Conservation (phyloP, 2,888 invertebrate genomes). For the Orthosia incerta region DNA sequence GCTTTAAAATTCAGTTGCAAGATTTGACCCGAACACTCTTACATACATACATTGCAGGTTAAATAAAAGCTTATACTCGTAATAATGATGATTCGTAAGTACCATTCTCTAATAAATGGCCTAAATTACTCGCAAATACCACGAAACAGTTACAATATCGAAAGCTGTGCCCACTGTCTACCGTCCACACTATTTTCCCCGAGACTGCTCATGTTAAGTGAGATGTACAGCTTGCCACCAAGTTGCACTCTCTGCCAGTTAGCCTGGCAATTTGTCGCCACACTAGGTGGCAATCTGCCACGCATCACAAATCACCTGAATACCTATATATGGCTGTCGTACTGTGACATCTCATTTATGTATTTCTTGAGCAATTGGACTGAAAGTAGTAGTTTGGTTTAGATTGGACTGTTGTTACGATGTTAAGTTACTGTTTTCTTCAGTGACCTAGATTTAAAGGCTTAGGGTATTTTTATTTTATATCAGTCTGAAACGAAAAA, state of each 20-base stretch:
- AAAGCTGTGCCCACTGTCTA: constrained; percentile 46
- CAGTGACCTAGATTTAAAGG: background rate
- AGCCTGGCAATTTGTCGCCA: constrained; percentile 68
- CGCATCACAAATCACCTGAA: constrained; percentile 61
- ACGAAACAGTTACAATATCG: constrained; percentile 43
- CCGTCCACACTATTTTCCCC: constrained; percentile 39
- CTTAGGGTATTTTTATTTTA: background rate
- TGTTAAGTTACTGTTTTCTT: background rate
- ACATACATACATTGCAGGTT: too few relatives aligned
- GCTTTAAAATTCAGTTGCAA: too few relatives aligned
- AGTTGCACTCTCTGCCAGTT: constrained; percentile 60
- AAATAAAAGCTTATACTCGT: too few relatives aligned
- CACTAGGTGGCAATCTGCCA: constrained; percentile 62
- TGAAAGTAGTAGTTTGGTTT: constrained; percentile 20
- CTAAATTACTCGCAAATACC: background rate
- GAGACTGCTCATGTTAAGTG: constrained; percentile 57
- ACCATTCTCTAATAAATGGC: background rate
- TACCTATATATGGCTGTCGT: constrained; percentile 54
- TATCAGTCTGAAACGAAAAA: background rate
- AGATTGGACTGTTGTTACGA: constrained; percentile 16
- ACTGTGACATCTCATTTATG: constrained; percentile 56
- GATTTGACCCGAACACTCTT: too few relatives aligned
- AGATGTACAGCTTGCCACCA: constrained; percentile 49
- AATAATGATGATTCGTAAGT: too few relatives aligned
- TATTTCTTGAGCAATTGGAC: constrained; percentile 41